Base-by-base conservation (phyloP, 37 sponge, comb jelly and placozoan genomes). In the Theonella swinhoei region DNA sequence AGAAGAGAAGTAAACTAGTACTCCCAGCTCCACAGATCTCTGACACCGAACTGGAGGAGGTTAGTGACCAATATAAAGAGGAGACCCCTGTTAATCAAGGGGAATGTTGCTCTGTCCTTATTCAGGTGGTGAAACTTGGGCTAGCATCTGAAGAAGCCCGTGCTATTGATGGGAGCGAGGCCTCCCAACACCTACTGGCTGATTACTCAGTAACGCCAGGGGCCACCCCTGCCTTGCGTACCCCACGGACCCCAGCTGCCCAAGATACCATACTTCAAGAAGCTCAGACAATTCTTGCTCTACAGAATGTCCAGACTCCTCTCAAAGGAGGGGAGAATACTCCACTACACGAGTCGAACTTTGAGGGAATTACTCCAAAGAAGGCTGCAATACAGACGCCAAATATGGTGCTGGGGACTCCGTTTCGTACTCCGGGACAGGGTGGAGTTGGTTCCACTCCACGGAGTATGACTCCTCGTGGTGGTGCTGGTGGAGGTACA, bases 21-120 rank as follows among this genome's bases (percentile, higher is more conserved):
- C 91, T 98, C 4, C 99, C 99, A 26, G 74, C 99, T 66, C 99
- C 99, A 8, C 99, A 98, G 80, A 92, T 98, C 32, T 94, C 96
- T n/a, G 96, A 98, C 39, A 14, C 54, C 60, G 99, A 98, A 58
- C 67, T 98, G 28, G 94, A 94, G 63, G 99, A 98, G 88, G 91
- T 94, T 40, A 25, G 76, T 42, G 25, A n/a, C n/a, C n/a, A n/a
- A n/a, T n/a, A n/a, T n/a, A n/a, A n/a, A n/a, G n/a, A n/a, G n/a
- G n/a, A n/a, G n/a, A n/a, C n/a, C n/a, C n/a, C n/a, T n/a, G n/a
- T n/a, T n/a, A n/a, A n/a, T n/a, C n/a, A 19, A 20, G 19, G 60
- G 11, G 11, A 58, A 58, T 11, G 60, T 58, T 58, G 60, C 60
- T 58, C 60, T 58, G 19, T 58, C 19, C 60, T 25, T 28, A 63